These are phyloP conservation scores for Macrostomum cliftonense DNA, from an alignment of 2,888 invertebrate species.

Conservation along the genomic window DNA sequence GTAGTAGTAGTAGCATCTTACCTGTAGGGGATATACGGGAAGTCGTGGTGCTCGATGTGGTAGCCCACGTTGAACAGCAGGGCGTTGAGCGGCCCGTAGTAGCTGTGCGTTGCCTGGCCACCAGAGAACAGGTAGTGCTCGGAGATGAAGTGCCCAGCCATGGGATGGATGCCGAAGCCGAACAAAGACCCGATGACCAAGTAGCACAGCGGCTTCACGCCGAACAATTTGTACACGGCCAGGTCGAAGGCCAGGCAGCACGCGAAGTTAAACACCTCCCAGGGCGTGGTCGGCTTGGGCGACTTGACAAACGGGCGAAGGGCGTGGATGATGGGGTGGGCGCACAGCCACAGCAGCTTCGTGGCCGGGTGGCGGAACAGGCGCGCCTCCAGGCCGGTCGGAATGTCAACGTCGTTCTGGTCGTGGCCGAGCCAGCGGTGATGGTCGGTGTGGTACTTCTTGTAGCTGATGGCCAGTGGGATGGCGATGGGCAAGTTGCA, in stretches of 20 bases:
- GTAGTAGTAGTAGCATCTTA: background rate
- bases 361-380: conserved; percentile 74
- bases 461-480: conserved; percentile 29
- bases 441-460: conserved; percentile 36
- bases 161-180: conserved; percentile 89
- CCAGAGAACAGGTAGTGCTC: conserved; percentile 89
- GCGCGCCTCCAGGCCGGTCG: conserved; percentile 71
- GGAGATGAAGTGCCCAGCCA: conserved; percentile 93
- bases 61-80: conserved; percentile 97
- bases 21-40: conserved; percentile 65
- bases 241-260: conserved; percentile 69
- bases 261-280: conserved; percentile 64
- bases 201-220: conserved; percentile 63
- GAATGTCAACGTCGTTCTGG: conserved; percentile 68
- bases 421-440: conserved; percentile 32
- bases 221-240: conserved; percentile 56
- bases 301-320: conserved; percentile 63
- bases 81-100: conserved; percentile 84
- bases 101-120: conserved; percentile 76
- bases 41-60: conserved; percentile 98
- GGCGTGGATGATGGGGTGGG: conserved; percentile 88
- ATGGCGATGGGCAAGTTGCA: conserved; percentile 78
- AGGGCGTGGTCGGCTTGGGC: conserved; percentile 50
- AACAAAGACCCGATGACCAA: conserved; percentile 62
- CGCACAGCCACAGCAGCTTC: conserved; percentile 71